Evolutionary conservation across 1,140 invertebrate genomes (phyloP), one percentile per base, ranked within the genome.

Genomic region (Atopsyche davidsoni): DNA sequence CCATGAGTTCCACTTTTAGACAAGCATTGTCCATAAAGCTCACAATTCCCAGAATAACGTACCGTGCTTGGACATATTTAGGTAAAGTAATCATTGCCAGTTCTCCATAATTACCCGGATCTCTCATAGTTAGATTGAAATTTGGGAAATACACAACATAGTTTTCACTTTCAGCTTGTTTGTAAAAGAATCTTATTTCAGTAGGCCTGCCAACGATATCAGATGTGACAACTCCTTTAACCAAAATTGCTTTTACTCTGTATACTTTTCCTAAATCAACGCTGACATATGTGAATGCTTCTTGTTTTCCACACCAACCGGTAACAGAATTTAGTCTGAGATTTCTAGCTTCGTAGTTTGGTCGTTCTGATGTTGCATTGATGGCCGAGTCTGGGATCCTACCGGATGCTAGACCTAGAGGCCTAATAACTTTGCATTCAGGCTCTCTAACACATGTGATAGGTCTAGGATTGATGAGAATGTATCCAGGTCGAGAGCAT

Each of bases 21-120:
- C 94, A 98, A 45, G 93, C 90, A 65, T 96, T 96, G 56, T 93
- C 89, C 81, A 96, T 92, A 61, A 95, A 96, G 62, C 91, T 94
- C 0, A 96, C 90, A 59, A 97, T 94, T 51, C 86, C 86, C 47
- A 97, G 73, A 60, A 96, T 93, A 4, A 97, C 89, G 65, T 93
- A 96, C 62, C 92, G 77, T 1, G 92, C 93, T 70, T 91, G 83
- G 1, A 97, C 89, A 54, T 89, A 92, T 69, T 92, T 90, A 2
- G 93, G 92, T 42, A 98, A 66, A 3, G 89, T 92, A 39, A 97
- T 96, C 86, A 96, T 94, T 2, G 94, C 91, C 25, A 97, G 67
- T 75, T 96, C 92, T 41, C 92, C 92, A 65, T 92, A 94, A 65
- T 94, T 95, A 57, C 92, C 92, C 18, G 92, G 90, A 67, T 94